Percentiles rank a stretch among this genome's conserved stretches.
Conservation (phyloP, 2,888 invertebrate genomes). For the Synanthedon andrenaeformis region DNA sequence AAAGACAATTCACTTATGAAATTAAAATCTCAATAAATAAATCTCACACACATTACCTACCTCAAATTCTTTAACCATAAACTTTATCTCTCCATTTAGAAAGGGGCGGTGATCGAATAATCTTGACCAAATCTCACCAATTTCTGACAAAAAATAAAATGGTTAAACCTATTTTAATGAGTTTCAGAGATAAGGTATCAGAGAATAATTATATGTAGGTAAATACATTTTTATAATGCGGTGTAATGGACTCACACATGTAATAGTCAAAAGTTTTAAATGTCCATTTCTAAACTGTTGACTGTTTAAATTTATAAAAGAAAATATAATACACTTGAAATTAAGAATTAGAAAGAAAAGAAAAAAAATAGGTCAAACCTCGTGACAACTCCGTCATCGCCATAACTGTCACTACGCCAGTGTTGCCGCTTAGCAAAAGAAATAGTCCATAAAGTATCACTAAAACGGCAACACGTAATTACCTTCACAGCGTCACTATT, state of each 20-base stretch:
- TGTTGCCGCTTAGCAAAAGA: too few relatives aligned
- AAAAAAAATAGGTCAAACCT: conserved; percentile 30
- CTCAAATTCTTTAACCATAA: conserved; percentile 88
- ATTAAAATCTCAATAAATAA: too few relatives aligned
- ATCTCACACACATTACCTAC: conserved; percentile 45
- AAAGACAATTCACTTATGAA: too few relatives aligned
- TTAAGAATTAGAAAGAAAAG: conserved; percentile 3
- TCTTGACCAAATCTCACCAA: conserved; percentile 84
- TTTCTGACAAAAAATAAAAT: conserved; percentile 67
- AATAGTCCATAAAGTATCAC: too few relatives aligned
- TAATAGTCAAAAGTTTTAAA: too few relatives aligned
- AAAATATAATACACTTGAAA: conserved; percentile 5
- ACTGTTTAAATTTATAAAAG: background rate
- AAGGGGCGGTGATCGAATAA: conserved; percentile 90
- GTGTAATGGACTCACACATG: too few relatives aligned
- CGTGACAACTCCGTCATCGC: conserved; percentile 65
- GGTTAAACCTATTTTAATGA: background rate
- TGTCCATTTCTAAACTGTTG: too few relatives aligned
- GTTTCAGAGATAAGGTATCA: conserved; percentile 9
- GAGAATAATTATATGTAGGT: too few relatives aligned
- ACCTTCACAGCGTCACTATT: too few relatives aligned
- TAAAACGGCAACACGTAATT: too few relatives aligned
- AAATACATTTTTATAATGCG: too few relatives aligned
- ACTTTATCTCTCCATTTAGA: conserved; percentile 86
- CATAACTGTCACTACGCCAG: background rate